Base-by-base conservation (phyloP, 2,888 invertebrate genomes). In the Mythimna lalbum region DNA sequence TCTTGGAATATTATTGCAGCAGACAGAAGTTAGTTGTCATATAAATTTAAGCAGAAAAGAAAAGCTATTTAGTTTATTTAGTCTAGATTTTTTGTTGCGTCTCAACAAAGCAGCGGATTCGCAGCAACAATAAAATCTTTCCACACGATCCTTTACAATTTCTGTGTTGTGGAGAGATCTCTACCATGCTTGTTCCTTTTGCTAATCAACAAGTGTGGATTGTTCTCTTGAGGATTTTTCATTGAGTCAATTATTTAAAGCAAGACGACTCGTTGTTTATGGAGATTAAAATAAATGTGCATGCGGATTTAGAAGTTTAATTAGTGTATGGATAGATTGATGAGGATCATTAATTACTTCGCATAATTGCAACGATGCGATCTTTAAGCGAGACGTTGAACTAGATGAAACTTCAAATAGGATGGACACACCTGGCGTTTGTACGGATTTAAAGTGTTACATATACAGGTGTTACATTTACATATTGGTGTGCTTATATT, bases 191-290 rank as follows among this genome's bases (percentile, higher is more conserved):
- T 91, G 87, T 87, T 92, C 88, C 81, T 91, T 92, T 92, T 91
- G 88, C 90, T 91, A 91, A 93, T 93, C 89, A 92, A 92, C 91
- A 92, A 91, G 89, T 89, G 90, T 86, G 90, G 89, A 91, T 91
- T 91, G 91, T 89, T 90, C 88, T 80, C 84, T 88, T 87, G 88
- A 83, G 82, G 84, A 91, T 91, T 92, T 93, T 91, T 92, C 91
- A 91, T 90, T 90, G 86, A 87, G 83, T 83, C 88, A 87, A 90
- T 90, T 69, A 82, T 77, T 77, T 72, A 71, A 65, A 80, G 33
- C 72, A 75, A 71, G 69, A 60, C 47, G 36, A 65, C 65, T 65
- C 73, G 49, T 73, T 76, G 73, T 71, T 72, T 75, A 72, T 74
- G 59, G 27, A 33, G 69, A 83, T 79, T 73, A 77, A 80, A 75